Evolutionary conservation across 2,888 invertebrate genomes (phyloP), one percentile per base, ranked within the genome.

Genomic region (Nymphalis urticae): DNA sequence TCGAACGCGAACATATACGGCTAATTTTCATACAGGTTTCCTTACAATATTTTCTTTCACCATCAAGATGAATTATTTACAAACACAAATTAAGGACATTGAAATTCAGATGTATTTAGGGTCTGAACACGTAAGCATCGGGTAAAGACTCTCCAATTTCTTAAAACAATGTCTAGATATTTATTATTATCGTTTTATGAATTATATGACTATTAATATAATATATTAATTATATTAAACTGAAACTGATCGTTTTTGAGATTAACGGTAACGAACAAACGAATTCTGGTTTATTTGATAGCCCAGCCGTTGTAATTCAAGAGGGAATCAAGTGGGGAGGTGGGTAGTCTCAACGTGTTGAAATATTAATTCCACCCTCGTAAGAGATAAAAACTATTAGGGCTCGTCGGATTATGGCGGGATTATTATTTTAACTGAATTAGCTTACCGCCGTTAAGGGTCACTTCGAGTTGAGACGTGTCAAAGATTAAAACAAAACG

Each of bases 381-480:
- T 77, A 81, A 82, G 80, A 86, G 85, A 90, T 90, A 91, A 91
- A 91, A 92, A 91, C 90, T 90, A 90, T 91, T 90, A 90, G 89
- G 87, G 85, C 79, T 77, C 76, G 79, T 69, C 77, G 88, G 91
- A 88, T 90, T 92, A 90, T 82, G 86, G 86, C 75, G 69, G 86
- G 91, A 91, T 91, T 92, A 92, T 92, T 89, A 90, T 90, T 92
- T 91, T 92, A 92, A 92, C 89, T 80, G 87, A 91, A 90, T 92
- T 91, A 92, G 90, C 90, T 90, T 89, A 90, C 86, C 84, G 85
- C 82, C 84, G 88, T 79, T 82, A 80, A 83, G 88, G 90, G 88
- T 84, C 80, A 80, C 76, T 71, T 68, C 72, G 73, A 74, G 78
- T 73, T 76, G 77, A 70, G 72, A 70, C 60, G 64, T 62, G 76